Conservation (phyloP, 2,113 vertebrate genomes). For the Calyptommatus sinebrachiatus region DNA sequence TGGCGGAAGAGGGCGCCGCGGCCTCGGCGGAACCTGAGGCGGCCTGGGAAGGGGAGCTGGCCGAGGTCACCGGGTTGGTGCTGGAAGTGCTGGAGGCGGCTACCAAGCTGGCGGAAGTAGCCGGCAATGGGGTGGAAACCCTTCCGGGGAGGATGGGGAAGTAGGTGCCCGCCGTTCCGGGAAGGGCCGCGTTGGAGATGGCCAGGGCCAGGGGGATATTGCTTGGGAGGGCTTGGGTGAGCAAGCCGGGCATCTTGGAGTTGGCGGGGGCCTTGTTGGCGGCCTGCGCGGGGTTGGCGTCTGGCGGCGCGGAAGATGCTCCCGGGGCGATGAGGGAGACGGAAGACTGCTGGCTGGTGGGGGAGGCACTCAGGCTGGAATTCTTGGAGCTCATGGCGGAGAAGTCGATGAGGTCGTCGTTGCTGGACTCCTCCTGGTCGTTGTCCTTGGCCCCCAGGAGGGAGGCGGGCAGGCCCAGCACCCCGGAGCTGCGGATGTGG, state of each 20-base stretch:
- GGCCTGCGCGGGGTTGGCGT: conserved; percentile 72
- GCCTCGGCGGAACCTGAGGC: conserved; percentile 76
- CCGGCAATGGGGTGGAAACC: conserved; percentile 79
- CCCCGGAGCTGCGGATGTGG: conserved; percentile 88
- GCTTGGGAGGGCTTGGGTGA: conserved; percentile 89
- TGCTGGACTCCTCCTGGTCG: conserved; percentile 95
- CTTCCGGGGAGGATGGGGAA: conserved; percentile 86
- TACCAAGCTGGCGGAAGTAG: conserved; percentile 79
- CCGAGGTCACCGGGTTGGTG: conserved; percentile 66
- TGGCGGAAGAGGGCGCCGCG: conserved; percentile 74
- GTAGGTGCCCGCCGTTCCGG: conserved; percentile 82
- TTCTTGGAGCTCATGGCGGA: conserved; percentile 97
- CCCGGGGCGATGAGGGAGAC: conserved; percentile 78
- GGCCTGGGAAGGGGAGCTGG: conserved; percentile 75
- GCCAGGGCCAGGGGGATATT: conserved; percentile 87
- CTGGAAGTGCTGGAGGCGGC: conserved; percentile 71
- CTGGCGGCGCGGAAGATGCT: conserved; percentile 75
- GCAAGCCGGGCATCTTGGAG: conserved; percentile 86
- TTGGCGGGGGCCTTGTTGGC: conserved; percentile 76
- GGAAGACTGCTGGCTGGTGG: conserved; percentile 93
- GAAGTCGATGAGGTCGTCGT: conserved; percentile 97
- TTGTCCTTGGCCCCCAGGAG: conserved; percentile 88
- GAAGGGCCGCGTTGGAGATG: conserved; percentile 80
- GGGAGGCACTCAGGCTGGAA: conserved; percentile 97
- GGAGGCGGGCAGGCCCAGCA: conserved; percentile 83